Evolutionary conservation across 2,797 vertebrate species (phyloP).

Genomic region (Tenualosa thibaudeaui): DNA sequence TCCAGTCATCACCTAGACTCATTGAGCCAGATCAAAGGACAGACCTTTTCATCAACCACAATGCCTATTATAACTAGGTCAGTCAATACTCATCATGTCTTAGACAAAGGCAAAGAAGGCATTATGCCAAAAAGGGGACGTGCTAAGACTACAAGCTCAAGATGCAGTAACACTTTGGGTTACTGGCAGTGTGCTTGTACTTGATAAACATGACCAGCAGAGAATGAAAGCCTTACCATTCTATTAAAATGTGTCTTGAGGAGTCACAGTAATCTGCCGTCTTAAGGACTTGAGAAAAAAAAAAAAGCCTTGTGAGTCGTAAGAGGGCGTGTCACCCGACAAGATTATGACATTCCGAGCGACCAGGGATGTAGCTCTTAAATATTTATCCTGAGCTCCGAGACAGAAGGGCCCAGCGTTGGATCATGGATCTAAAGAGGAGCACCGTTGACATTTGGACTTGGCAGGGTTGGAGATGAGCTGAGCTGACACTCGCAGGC

Average conservation of each 20-base stretch:
- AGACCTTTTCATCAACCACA: conserved; percentile 18
- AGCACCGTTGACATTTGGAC: not conserved
- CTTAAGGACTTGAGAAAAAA: not conserved
- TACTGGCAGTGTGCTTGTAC: not conserved
- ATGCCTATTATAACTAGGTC: conserved; percentile 2
- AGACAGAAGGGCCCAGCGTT: not conserved
- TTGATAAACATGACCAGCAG: not conserved
- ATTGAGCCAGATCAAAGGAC: conserved; percentile 9
- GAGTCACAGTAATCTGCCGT: not conserved
- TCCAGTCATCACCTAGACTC: not conserved
- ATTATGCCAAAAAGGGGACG: not conserved
- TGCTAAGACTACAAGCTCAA: not conserved
- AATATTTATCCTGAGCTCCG: not conserved
- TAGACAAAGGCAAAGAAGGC: not conserved
- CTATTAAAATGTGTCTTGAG: not conserved
- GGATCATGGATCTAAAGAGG: not conserved
- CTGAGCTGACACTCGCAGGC: not conserved
- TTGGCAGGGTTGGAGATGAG: not conserved
- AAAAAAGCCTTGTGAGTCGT: not conserved
- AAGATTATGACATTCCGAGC: not conserved
- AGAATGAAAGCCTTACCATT: not conserved
- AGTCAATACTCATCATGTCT: conserved; percentile 21
- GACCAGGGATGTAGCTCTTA: conserved; percentile 7
- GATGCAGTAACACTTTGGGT: not conserved
- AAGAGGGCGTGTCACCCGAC: not conserved